Base-by-base conservation (phyloP, 2,888 invertebrate species). In the Megastigmus dorsalis region DNA sequence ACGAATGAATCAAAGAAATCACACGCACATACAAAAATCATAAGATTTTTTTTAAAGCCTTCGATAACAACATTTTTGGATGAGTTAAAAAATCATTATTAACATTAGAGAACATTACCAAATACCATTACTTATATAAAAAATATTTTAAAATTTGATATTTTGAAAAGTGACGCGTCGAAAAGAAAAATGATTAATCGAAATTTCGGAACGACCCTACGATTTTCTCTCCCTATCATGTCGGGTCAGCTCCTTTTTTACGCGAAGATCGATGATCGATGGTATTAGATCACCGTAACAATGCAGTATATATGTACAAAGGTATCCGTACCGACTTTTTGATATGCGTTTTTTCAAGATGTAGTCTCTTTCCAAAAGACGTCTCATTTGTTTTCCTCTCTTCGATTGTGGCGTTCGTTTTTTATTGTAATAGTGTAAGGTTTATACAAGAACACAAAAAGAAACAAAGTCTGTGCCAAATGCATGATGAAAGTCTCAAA, bases 271-370 rank as follows among this genome's bases (percentile, higher is more conserved):
- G 41, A 41, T 13, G 43, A 54, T 55, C 57, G 57, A 55, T 45
- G 3, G 10, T 23, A 23, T 23, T 36, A 45, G 65, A 45, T 38
- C 59, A 55, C 10, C 50, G 55, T 55, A 48, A 7, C 54, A 13
- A 57, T 20, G 41, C 68, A 66, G 60, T 76, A 67, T 73, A 74
- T 66, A 74, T 76, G 74, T 76, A 76, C 76, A 76, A 74, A 76
- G 76, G 63, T 76, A 74, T 76, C 30, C 57, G 63, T 70, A 74
- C 45, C 57, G 50, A 65, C 52, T 65, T 76, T 76, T 76, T 76
- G 48, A 76, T 74, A 76, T 67, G 66, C 68, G 65, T 73, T 76
- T 75, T 73, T 69, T 60, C 28, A 72, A 66, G 30, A 18, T 54
- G 55, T 67, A 70, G 45, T n/a, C 36, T 50, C 23, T 66, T 6